Percentiles rank a stretch among this genome's conserved stretches.
Conservation (phyloP, 2,888 invertebrate species). For the Mechanitis mazaeus region DNA sequence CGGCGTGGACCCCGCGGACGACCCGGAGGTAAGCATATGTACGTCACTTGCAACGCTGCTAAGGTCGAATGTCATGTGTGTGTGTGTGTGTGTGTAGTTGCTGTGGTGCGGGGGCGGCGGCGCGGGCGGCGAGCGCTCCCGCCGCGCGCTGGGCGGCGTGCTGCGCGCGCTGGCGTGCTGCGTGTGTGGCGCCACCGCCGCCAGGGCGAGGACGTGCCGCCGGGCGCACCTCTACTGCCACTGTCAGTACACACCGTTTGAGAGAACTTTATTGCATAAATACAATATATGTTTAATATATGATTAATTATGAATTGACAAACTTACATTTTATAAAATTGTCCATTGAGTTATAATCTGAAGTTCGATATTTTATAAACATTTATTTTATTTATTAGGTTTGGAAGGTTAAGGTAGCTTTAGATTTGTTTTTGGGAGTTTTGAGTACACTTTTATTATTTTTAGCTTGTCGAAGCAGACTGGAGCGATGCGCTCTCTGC, state of each 20-base stretch:
- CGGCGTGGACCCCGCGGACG: constrained; percentile 63
- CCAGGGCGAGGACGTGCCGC: constrained; percentile 50
- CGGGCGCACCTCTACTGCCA: constrained; percentile 63
- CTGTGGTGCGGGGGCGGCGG: constrained; percentile 68
- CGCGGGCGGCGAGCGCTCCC: constrained; percentile 53
- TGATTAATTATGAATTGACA: no score
- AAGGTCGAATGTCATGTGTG: no score
- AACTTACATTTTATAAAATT: no score
- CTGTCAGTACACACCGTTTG: constrained; percentile 34
- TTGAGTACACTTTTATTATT: neutral
- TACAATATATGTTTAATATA: no score
- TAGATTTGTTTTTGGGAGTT: no score
- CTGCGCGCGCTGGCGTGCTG: constrained; percentile 57
- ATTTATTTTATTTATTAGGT: neutral
- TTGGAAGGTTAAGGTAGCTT: neutral
- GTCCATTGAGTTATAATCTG: no score
- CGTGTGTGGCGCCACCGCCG: constrained; percentile 61
- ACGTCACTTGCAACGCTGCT: neutral
- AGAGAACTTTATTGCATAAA: no score
- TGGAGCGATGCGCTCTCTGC: constrained; percentile 63
- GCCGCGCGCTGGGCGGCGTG: constrained; percentile 57
- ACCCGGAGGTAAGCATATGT: constrained; percentile 52
- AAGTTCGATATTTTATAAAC: no score
- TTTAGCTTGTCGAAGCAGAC: constrained; percentile 60
- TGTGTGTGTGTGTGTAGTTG: constrained; percentile 37